Conservation (phyloP, 2,797 vertebrate genomes). For the Atherinosoma microstoma region DNA sequence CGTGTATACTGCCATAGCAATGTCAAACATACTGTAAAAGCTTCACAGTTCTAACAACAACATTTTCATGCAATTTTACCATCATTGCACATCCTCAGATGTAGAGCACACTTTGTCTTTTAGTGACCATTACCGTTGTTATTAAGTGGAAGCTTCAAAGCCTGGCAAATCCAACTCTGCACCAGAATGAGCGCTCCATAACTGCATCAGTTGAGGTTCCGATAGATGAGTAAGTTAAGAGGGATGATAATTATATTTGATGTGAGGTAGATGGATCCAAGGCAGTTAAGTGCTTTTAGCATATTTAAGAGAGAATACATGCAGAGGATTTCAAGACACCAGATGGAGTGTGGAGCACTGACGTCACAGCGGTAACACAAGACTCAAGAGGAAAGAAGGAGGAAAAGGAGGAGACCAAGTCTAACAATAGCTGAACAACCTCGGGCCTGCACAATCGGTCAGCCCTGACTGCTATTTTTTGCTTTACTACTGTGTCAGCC, state of each 20-base stretch:
- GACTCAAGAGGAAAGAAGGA: slow-evolving; percentile 45
- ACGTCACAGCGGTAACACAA: slow-evolving; percentile 60
- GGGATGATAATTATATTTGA: slow-evolving; percentile 44
- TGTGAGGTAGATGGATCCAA: slow-evolving; percentile 26
- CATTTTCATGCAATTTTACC: slow-evolving; percentile 42
- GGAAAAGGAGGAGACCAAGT: slow-evolving; percentile 62
- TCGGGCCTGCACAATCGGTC: slow-evolving; percentile 62
- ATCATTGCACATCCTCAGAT: slow-evolving; percentile 16
- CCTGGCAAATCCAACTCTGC: slow-evolving; percentile 23
- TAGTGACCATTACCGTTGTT: slow-evolving; percentile 26
- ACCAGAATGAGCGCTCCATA: slow-evolving; percentile 11
- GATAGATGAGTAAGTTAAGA: slow-evolving; percentile 41
- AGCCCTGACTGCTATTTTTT: slow-evolving; percentile 67
- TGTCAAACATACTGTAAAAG: not conserved
- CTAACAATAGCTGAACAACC: slow-evolving; percentile 75
- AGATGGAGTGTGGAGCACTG: slow-evolving; percentile 57
- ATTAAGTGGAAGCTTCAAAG: slow-evolving; percentile 32
- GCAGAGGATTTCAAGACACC: slow-evolving; percentile 60
- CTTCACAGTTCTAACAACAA: slow-evolving; percentile 11
- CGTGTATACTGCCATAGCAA: too few species aligned
- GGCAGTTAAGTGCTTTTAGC: slow-evolving; percentile 46
- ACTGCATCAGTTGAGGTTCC: slow-evolving; percentile 26
- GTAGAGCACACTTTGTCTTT: slow-evolving; percentile 25
- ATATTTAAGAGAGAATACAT: slow-evolving; percentile 50
- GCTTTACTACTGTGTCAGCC: slow-evolving; percentile 69